Conservation (phyloP, 2,797 vertebrate species). For the Tadarida brasiliensis region DNA sequence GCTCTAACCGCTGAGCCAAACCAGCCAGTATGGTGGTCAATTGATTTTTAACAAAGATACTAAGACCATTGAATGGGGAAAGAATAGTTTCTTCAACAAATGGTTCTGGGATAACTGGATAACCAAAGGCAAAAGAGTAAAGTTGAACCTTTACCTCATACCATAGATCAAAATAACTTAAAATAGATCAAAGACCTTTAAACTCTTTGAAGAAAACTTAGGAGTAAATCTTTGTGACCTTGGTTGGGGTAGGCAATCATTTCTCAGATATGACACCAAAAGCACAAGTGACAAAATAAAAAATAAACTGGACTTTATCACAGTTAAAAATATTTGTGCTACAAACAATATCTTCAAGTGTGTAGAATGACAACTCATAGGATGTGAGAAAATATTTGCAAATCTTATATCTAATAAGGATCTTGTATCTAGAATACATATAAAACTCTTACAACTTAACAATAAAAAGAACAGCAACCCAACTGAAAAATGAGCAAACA, state of each 20-base stretch:
- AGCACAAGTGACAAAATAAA: conserved; percentile 46
- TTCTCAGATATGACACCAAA: conserved; percentile 50
- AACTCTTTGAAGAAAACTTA: conserved; percentile 52
- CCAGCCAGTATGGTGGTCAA: neutral
- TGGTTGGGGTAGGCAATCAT: neutral
- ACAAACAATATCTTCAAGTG: conserved; percentile 29
- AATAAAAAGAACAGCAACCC: conserved; percentile 32
- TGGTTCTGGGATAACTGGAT: conserved; percentile 14
- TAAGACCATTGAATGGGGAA: neutral
- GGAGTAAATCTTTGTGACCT: conserved; percentile 44
- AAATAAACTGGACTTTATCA: conserved; percentile 26
- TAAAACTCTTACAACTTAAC: conserved; percentile 1
- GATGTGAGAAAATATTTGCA: conserved; percentile 50
- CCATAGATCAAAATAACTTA: conserved; percentile 42
- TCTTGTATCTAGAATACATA: conserved; percentile 26
- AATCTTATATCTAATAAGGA: conserved; percentile 15
- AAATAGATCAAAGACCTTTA: conserved; percentile 41
- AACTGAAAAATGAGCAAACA: conserved; percentile 15
- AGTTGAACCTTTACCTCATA: conserved; percentile 16
- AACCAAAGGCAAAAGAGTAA: conserved; percentile 30
- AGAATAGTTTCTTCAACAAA: conserved; percentile 42
- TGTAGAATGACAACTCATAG: conserved; percentile 39
- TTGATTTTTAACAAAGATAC: conserved; percentile 32
- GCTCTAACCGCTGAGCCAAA: no score
- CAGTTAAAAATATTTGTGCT: conserved; percentile 12